Evolutionary conservation across 1,140 invertebrate species (phyloP).

Genomic region (Pentalonia nigronervosa): DNA sequence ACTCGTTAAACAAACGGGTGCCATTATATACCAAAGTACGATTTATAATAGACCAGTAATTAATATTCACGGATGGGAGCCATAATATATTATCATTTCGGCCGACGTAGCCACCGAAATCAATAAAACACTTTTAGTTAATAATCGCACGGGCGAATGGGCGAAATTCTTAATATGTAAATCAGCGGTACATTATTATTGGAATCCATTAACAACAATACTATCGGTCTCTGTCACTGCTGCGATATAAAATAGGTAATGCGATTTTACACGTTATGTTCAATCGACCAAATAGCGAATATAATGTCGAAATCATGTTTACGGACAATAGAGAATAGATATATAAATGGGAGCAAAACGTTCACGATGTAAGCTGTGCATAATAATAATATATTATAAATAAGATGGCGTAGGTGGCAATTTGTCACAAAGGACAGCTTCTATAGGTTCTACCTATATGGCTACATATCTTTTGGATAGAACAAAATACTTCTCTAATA

Average conservation of each 20-base stretch:
- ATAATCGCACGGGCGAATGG: neutral
- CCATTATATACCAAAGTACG: neutral
- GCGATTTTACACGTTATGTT: neutral
- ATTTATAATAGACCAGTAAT: slow-evolving; percentile 23
- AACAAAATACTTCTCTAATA: neutral
- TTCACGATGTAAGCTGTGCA: neutral
- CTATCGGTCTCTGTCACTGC: neutral
- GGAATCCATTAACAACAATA: neutral
- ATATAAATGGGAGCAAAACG: neutral
- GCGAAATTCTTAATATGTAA: neutral
- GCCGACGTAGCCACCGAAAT: neutral
- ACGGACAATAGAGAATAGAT: no score
- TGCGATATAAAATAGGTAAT: neutral
- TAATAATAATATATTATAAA: neutral
- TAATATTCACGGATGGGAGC: neutral
- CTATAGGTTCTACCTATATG: neutral
- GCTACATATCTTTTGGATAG: neutral
- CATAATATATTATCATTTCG: neutral
- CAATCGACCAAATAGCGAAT: neutral
- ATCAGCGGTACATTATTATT: neutral
- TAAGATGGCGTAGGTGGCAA: neutral
- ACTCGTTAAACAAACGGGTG: slow-evolving; percentile 11
- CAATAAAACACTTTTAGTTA: slow-evolving; percentile 5
- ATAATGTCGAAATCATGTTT: neutral
- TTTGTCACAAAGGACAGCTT: neutral